Evolutionary conservation across 2,113 vertebrate genomes (phyloP).

Genomic region (Sarotherodon lohbergeri): DNA sequence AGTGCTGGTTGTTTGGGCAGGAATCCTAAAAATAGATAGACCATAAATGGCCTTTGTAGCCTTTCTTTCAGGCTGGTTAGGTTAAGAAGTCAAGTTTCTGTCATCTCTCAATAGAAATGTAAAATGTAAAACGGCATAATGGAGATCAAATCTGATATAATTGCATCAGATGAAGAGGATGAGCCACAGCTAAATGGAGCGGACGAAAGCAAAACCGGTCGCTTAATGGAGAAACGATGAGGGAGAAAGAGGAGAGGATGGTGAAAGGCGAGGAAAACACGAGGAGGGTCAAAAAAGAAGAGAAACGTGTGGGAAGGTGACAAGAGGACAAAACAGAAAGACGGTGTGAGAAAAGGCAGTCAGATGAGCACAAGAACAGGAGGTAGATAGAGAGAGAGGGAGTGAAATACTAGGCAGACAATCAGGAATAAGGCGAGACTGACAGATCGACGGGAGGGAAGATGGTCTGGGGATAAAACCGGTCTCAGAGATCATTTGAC

Average conservation of each 20-base stretch:
- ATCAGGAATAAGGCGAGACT: conserved; percentile 21
- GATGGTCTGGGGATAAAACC: conserved; percentile 57
- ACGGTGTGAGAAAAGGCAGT: neutral
- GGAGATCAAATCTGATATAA: neutral
- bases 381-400: neutral
- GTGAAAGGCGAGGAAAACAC: neutral
- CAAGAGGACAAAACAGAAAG: neutral
- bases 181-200: neutral
- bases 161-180: neutral
- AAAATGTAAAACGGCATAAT: neutral
- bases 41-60: neutral
- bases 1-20: neutral
- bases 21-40: neutral
- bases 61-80: neutral
- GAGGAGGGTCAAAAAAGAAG: neutral
- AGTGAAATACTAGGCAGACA: conserved; percentile 8
- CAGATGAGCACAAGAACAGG: neutral
- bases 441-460: conserved; percentile 21
- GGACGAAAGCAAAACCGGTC: neutral
- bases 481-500: conserved; percentile 61
- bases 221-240: neutral
- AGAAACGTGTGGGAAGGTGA: neutral
- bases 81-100: neutral
- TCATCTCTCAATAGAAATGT: neutral
- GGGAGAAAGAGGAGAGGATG: neutral